Base-by-base conservation (phyloP, 2,888 invertebrate species). In the Petrolisthes cinctipes region DNA sequence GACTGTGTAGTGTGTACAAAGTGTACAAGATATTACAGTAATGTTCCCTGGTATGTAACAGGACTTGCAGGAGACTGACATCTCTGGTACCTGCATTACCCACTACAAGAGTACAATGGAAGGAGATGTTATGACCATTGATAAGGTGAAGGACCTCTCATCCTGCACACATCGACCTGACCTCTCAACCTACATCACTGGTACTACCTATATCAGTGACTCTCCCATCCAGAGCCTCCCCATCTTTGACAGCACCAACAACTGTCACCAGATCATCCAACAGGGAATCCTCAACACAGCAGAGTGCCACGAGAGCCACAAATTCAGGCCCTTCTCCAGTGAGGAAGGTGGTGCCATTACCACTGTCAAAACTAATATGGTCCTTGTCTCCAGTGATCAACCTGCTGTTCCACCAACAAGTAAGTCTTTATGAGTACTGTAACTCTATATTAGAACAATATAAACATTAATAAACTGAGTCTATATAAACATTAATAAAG, bases 261-360 rank as follows among this genome's bases (percentile, higher is more conserved):
- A 92, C 82, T 94, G 94, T 92, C 92, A 92, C 66, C 94, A 94
- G 91, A 92, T 92, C 37, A 91, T 93, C 89, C 91, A 92, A 81
- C 91, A 92, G 11, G 92, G 92, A 7, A 91, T 92, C 68, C 91
- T 94, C 61, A 91, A 92, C 68, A 92, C 92, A 78, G 92, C 92
- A n/a, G 88, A 91, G 11, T 94, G 94, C 91, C 91, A 91, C 5
- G 94, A 94, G 91, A 92, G 91, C 68, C 94, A 94, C 90, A 91
- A 92, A 5, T 94, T 94, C 92, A 92, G 93, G 68, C 94, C 94
- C 7, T 94, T 94, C 92, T 93, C 93, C 68, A 92, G 92, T 57
- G 92, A 92, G 4, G 92, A 92, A 51, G 93, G 92, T 89, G 94
- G 94, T 9, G 94, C 93, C 11, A 91, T 92, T 11, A 94, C 94